Evolutionary conservation across 2,797 vertebrate genomes (phyloP), one percentile per base, ranked within the genome.

Genomic region (Platyrinchus mystaceus): DNA sequence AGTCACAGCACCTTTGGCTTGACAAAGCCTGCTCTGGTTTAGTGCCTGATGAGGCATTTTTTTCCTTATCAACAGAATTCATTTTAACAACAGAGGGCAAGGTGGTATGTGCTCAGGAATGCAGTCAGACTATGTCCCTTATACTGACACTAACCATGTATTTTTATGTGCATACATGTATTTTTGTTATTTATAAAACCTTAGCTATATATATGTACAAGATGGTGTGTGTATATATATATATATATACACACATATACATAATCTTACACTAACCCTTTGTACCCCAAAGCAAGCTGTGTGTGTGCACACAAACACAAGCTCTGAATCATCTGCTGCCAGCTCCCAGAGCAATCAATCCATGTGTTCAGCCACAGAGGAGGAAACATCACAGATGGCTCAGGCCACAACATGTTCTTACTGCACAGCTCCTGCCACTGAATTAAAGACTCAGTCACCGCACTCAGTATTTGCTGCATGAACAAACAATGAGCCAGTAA

Each of bases 321-420:
- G 47, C 89, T 90, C 92, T 16, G 37, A 84, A 95, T 90, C 84
- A 91, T 97, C 76, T 86, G 84, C 95, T 91, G 91, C 84, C 94
- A 95, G 73, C 76, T 93, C 93, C 84, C 79, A 24, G 58, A 83
- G 89, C 63, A 85, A 69, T 71, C 82, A 46, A 41, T 80, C 66
- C 18, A 20, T 12, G 59, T 23, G 64, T 10, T 81, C 68, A 85
- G 89, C 71, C 88, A 87, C 87, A 59, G 87, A 89, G 80, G 43
- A 91, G 85, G 79, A 63, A 94, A 75, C 82, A 73, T 46, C 69
- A 30, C 93, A 95, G 95, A 96, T 93, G 95, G 95, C 82, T 94
- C 91, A 94, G 93, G 91, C 91, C 93, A 86, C 66, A 52, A 20
- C 9, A 5, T 15, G 71, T 44, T 56, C 60, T 76, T 55, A 63